Evolutionary conservation across 2,888 invertebrate genomes (phyloP).

Genomic region (Octonoba sinensis): DNA sequence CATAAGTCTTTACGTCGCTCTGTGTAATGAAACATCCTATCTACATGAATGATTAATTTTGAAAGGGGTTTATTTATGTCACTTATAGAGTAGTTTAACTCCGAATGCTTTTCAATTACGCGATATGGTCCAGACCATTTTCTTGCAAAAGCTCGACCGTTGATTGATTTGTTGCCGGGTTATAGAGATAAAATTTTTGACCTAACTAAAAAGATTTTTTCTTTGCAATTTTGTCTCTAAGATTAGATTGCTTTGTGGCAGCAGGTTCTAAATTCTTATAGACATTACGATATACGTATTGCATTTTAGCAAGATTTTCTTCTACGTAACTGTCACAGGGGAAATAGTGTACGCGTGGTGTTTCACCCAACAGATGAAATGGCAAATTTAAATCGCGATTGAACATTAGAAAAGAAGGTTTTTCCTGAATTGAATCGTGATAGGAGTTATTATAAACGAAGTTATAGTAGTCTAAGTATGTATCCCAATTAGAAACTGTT

Average conservation of each 20-base stretch:
- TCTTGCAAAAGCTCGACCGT: constrained; percentile 14
- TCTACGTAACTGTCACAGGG: constrained; percentile 10
- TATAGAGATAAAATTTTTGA: constrained; percentile 6
- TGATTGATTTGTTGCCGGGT: neutral
- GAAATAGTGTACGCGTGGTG: neutral
- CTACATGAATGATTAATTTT: neutral
- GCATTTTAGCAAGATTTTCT: constrained; percentile 15
- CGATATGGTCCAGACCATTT: neutral
- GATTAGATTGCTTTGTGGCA: neutral
- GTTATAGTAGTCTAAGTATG: constrained; percentile 14
- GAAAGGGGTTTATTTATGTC: neutral
- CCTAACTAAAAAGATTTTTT: constrained; percentile 7
- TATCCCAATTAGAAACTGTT: constrained; percentile 7
- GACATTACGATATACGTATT: constrained; percentile 10
- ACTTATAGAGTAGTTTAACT: constrained; percentile 5
- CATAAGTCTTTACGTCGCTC: constrained; percentile 4
- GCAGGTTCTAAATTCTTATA: constrained; percentile 2
- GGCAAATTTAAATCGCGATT: constrained; percentile 12
- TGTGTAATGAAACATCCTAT: neutral
- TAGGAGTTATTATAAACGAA: constrained; percentile 17
- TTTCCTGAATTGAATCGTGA: neutral
- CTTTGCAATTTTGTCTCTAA: constrained; percentile 3
- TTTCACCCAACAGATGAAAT: neutral
- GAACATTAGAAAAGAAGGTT: neutral
- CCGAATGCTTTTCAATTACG: constrained; percentile 15